Evolutionary conservation across 2,888 invertebrate species (phyloP).

Genomic region (Epiblema foenella): DNA sequence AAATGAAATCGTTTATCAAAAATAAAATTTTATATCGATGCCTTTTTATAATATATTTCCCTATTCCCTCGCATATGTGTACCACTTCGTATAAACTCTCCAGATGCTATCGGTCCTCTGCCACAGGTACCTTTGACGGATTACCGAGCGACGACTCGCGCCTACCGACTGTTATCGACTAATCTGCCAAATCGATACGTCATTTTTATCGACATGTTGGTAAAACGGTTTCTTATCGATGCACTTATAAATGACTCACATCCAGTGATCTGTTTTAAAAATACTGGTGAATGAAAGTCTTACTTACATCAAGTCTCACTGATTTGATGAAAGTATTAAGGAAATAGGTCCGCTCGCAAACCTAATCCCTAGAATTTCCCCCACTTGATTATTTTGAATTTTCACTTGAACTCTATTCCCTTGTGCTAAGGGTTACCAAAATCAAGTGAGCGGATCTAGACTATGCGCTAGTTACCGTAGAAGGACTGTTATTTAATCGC

Average conservation of each 20-base stretch:
- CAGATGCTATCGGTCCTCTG: slow-evolving; percentile 33
- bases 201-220: slow-evolving; percentile 36
- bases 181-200: slow-evolving; percentile 39
- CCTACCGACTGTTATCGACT: slow-evolving; percentile 37
- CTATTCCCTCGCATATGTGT: background rate
- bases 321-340: background rate
- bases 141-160: slow-evolving; percentile 30
- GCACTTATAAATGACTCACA: background rate
- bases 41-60: background rate
- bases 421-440: too few relatives aligned
- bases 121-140: slow-evolving; percentile 36
- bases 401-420: too few relatives aligned
- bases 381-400: too few relatives aligned
- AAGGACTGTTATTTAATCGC: too few relatives aligned
- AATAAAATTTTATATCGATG: background rate
- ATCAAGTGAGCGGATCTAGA: too few relatives aligned
- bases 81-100: slow-evolving; percentile 23
- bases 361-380: too few relatives aligned
- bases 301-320: too few relatives aligned
- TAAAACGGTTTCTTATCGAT: slow-evolving; percentile 31
- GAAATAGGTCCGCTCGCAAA: too few relatives aligned
- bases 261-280: background rate
- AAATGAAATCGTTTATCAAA: too few relatives aligned
- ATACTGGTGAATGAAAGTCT: background rate
- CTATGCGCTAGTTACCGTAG: too few relatives aligned